Conservation (phyloP, 2,113 vertebrate species). For the Corythoichthys intestinalis region DNA sequence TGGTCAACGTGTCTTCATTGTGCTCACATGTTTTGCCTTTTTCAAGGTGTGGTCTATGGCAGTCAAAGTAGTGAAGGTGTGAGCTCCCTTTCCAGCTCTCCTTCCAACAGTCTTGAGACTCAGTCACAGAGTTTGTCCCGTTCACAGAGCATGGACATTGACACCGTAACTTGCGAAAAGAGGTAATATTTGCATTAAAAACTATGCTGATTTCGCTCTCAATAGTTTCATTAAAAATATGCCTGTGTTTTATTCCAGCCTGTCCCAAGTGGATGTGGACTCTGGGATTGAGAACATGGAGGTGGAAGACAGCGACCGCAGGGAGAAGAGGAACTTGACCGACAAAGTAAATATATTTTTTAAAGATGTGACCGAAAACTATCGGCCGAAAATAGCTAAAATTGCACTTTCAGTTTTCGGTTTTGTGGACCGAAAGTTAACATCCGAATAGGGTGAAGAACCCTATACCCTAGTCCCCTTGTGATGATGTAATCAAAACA, state of each 20-base stretch:
- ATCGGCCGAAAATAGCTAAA: no score
- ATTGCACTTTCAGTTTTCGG: no score
- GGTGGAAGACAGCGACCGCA: constrained; percentile 93
- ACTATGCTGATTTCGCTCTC: neutral
- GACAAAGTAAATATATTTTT: constrained; percentile 81
- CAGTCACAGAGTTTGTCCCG: constrained; percentile 96
- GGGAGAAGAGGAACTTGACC: constrained; percentile 89
- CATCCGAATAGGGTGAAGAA: no score
- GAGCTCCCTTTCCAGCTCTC: constrained; percentile 98
- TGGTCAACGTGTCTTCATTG: neutral
- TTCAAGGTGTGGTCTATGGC: constrained; percentile 87
- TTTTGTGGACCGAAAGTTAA: no score
- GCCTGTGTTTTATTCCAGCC: constrained; percentile 68
- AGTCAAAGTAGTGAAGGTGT: constrained; percentile 99
- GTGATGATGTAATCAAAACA: no score
- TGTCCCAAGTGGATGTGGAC: constrained; percentile 99
- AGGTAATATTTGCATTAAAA: constrained; percentile 72
- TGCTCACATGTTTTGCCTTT: constrained; percentile 38
- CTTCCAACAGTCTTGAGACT: constrained; percentile 97
- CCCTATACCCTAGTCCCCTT: no score
- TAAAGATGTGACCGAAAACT: no score
- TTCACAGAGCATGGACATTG: constrained; percentile 99
- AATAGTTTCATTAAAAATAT: constrained; percentile 11
- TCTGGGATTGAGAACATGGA: constrained; percentile 99
- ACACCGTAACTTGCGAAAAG: constrained; percentile 97